Evolutionary conservation across 2,888 invertebrate species (phyloP), one percentile per base, ranked within the genome.

Genomic region (Lissocephala sabroskyi): DNA sequence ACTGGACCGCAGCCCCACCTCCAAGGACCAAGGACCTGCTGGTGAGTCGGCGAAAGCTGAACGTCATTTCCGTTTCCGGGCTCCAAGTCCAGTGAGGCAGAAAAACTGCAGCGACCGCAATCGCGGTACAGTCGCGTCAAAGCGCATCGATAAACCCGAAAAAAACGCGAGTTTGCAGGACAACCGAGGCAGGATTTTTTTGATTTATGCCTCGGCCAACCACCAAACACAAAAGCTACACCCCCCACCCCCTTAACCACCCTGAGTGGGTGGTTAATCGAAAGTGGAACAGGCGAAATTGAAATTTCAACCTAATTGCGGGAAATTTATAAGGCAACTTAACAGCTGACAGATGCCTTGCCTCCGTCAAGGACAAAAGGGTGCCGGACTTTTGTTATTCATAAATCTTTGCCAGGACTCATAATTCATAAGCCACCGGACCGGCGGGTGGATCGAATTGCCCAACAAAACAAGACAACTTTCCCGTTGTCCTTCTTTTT

Each of bases 231-330:
- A n/a, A n/a, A n/a, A n/a, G n/a, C n/a, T n/a, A n/a, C n/a, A n/a
- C n/a, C n/a, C n/a, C n/a, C n/a, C n/a, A n/a, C n/a, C n/a, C n/a
- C n/a, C n/a, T n/a, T n/a, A n/a, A n/a, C n/a, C 23, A 23, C 7
- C 23, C 23, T 7, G 23, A 5, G 23, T 3, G 23, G 23, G 23
- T 5, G 23, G 23, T 62, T 48, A 76, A 76, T 73, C 76, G 76
- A 64, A 76, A 73, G 76, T 73, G 76, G 58, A 62, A 17, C 30
- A 28, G 14, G 42, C 29, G 11, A 79, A 79, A 80, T 80, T 81
- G 80, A 81, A 79, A 81, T 78, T n/a, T 65, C 79, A 80, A 81
- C 79, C 81, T 81, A 80, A 81, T 81, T 81, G 80, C 76, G 59
- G 63, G 52, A 78, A 78, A 81, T 80, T 81, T 76, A 73, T 76